Evolutionary conservation across 2,113 vertebrate genomes (phyloP), one percentile per base, ranked within the genome.

Genomic region (Amphiprion ocellaris): DNA sequence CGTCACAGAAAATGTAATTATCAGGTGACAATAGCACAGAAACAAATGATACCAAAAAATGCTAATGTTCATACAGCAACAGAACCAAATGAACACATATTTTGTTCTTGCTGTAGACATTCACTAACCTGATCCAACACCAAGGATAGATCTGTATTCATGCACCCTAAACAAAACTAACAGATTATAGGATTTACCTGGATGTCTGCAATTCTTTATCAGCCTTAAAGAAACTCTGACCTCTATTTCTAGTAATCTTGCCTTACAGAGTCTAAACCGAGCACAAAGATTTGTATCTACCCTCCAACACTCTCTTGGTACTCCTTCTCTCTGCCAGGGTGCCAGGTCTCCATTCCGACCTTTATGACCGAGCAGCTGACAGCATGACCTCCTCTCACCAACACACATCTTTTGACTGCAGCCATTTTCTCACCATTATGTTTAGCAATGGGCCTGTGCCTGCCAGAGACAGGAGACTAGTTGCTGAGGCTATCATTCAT

Each of bases 401-500:
- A 79, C 62, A 69, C 65, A 44, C 82, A 71, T 82, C 72, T 75
- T 84, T 74, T 77, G 69, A 91, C 85, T 77, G 70, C 10, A n/a
- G 75, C 81, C 61, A 82, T 86, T 89, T 86, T 76, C 84, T 86
- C 68, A 65, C 73, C 69, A 71, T 92, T 84, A 77, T 73, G 79
- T 86, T 82, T 61, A 79, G 86, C 69, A 52, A 56, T 65, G 69
- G 63, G 74, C 39, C 72, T 66, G 44, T 63, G 82, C 53, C 76
- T 82, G 84, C 77, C 82, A 82, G 70, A 64, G 63, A 80, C 30
- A 54, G 56, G 67, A 69, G 75, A 54, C 53, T 50, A n/a, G 82
- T 79, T 75, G 74, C 69, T 85, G 67, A 84, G 80, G 86, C 90
- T 77, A 91, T 92, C 91, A 87, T 89, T 93, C 91, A 92, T 83